Evolutionary conservation across 2,888 invertebrate genomes (phyloP).

Genomic region (Criorhina ranunculi): DNA sequence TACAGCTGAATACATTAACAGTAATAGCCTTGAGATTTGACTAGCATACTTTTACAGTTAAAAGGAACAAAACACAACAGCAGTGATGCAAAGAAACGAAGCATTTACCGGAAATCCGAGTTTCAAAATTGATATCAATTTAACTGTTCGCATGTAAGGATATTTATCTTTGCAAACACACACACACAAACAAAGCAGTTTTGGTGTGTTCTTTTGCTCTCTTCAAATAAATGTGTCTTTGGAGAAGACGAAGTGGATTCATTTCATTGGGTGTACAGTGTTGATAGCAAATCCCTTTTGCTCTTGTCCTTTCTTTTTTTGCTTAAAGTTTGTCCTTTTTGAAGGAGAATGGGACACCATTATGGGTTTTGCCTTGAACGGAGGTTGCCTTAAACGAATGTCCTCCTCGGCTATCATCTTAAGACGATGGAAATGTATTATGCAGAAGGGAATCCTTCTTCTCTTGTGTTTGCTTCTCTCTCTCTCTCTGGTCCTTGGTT

Average conservation of each 20-base stretch:
- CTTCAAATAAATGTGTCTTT: neutral
- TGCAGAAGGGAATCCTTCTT: constrained; percentile 38
- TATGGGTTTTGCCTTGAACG: constrained; percentile 29
- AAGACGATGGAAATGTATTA: constrained; percentile 51
- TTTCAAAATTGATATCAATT: constrained; percentile 32
- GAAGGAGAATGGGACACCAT: neutral
- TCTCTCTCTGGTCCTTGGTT: neutral
- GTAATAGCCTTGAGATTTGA: constrained; percentile 15
- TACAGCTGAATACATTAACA: constrained; percentile 18
- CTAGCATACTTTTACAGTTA: neutral
- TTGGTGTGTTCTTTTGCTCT: neutral
- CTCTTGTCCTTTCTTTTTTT: neutral
- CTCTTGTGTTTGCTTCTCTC: neutral
- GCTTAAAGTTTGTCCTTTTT: neutral
- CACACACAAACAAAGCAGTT: too few species aligned
- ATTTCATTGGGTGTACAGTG: constrained; percentile 19
- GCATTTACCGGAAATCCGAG: constrained; percentile 26
- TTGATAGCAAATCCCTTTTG: neutral
- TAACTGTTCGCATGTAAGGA: constrained; percentile 26
- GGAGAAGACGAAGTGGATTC: constrained; percentile 9
- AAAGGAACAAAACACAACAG: neutral
- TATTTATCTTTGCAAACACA: constrained; percentile 27
- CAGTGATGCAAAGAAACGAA: neutral
- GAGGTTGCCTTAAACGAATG: constrained; percentile 37
- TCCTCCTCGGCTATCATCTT: constrained; percentile 42